Conservation (phyloP, 2,888 invertebrate species). For the Drosophila colorata region DNA sequence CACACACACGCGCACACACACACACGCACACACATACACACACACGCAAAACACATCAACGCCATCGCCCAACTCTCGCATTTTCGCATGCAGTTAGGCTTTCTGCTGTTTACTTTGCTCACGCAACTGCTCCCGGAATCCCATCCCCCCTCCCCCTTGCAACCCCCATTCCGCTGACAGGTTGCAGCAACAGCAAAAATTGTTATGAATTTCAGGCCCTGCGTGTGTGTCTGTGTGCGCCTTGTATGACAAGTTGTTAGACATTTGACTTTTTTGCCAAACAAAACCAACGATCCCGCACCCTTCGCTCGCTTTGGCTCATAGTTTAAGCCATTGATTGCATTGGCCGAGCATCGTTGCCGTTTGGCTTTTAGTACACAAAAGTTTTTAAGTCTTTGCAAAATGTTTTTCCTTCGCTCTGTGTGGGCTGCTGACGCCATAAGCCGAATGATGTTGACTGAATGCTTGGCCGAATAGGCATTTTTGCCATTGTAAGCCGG, state of each 20-base stretch:
- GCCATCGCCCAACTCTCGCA: conserved; percentile 5
- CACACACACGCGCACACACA: conserved; percentile 4
- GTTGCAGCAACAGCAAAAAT: conserved; percentile 53
- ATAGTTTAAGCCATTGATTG: conserved; percentile 76
- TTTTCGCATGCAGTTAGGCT: conserved; percentile 28
- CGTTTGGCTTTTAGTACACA: conserved; percentile 53
- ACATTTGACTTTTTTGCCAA: conserved; percentile 61
- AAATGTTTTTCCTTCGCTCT: conserved; percentile 55
- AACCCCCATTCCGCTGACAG: conserved; percentile 4
- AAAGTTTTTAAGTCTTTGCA: conserved; percentile 70
- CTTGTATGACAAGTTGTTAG: conserved; percentile 78
- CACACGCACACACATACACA: conserved; percentile 8
- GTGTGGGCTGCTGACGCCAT: conserved; percentile 46
- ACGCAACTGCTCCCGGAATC: conserved; percentile 1
- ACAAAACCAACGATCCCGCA: conserved; percentile 14
- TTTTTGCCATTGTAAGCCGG: conserved; percentile 52
- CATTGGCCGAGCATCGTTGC: conserved; percentile 65
- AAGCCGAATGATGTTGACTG: conserved; percentile 69
- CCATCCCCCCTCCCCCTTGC: too few species aligned
- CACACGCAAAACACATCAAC: background rate
- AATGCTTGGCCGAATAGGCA: conserved; percentile 61
- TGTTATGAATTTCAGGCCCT: conserved; percentile 64
- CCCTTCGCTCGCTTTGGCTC: conserved; percentile 16
- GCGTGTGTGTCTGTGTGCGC: conserved; percentile 32
- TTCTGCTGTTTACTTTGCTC: conserved; percentile 41